These are phyloP conservation scores for Trachymyrmex cornetzi DNA, from an alignment of 1,140 invertebrate genomes.

Conservation along the genomic window DNA sequence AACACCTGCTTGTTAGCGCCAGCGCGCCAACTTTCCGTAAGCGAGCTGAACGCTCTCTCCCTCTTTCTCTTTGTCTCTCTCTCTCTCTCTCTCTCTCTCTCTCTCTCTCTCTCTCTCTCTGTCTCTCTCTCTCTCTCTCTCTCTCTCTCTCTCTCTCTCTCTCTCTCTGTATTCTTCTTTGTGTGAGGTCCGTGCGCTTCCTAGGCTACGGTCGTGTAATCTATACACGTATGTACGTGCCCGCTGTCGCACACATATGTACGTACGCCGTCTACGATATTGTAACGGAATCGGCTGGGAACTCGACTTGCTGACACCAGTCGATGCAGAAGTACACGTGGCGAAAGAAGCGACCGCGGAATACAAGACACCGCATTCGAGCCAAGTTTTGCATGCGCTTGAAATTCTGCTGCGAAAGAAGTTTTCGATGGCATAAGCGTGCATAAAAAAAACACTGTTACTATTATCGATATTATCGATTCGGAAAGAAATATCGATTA, in stretches of 20 bases:
- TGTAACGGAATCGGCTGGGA: slow-evolving; percentile 69
- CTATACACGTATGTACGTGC: not conserved
- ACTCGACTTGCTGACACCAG: slow-evolving; percentile 72
- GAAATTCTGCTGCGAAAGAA: slow-evolving; percentile 29
- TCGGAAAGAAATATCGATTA: not conserved
- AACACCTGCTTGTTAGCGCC: slow-evolving; percentile 74
- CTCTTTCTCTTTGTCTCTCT: not conserved
- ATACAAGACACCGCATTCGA: slow-evolving; percentile 30
- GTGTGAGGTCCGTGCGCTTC: slow-evolving; percentile 61
- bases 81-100: slow-evolving; percentile 7
- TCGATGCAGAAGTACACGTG: slow-evolving; percentile 66
- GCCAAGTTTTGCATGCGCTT: slow-evolving; percentile 21
- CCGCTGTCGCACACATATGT: slow-evolving; percentile 53
- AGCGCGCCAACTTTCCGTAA: slow-evolving; percentile 72
- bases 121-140: not conserved
- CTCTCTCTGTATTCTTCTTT: slow-evolving; percentile 49
- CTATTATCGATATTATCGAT: slow-evolving; percentile 21
- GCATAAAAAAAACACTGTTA: not conserved
- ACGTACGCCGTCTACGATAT: slow-evolving; percentile 39
- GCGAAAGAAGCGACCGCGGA: slow-evolving; percentile 33
- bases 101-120: not conserved
- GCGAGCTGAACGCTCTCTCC: slow-evolving; percentile 28
- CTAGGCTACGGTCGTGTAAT: slow-evolving; percentile 21
- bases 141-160: no score
- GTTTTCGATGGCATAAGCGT: not conserved